Percentiles rank a stretch among this genome's conserved stretches.
Evolutionary conservation across 2,113 vertebrate genomes (phyloP).

Genomic region (Perca schrenkii): DNA sequence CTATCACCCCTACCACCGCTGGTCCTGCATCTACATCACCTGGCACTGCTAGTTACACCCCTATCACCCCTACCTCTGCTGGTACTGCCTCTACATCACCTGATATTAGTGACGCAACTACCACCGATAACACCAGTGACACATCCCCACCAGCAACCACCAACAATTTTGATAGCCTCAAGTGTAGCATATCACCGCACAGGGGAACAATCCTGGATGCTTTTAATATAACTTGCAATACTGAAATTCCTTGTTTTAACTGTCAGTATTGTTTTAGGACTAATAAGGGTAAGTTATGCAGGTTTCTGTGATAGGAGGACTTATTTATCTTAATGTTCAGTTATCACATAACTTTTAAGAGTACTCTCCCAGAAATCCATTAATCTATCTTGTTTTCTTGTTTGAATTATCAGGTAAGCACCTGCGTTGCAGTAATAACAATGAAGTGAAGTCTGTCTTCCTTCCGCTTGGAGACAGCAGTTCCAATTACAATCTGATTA

Average conservation of each 20-base stretch:
- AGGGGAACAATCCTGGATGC: slow-evolving; percentile 83
- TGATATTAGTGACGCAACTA: neutral
- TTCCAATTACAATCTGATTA: slow-evolving; percentile 74
- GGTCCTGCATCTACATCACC: neutral
- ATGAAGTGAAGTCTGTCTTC: slow-evolving; percentile 80
- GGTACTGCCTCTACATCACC: too few relatives aligned
- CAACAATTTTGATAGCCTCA: slow-evolving; percentile 43
- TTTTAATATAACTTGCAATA: slow-evolving; percentile 85
- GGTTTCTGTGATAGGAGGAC: neutral
- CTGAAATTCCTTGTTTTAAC: slow-evolving; percentile 17
- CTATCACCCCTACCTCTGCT: neutral
- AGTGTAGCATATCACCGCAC: slow-evolving; percentile 80
- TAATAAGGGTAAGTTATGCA: slow-evolving; percentile 59
- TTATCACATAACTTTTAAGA: neutral
- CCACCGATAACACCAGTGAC: slow-evolving; percentile 32
- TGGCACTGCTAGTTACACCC: neutral
- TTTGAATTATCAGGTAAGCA: slow-evolving; percentile 78
- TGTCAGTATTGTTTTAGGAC: slow-evolving; percentile 88
- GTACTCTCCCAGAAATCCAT: neutral
- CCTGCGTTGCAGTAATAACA: slow-evolving; percentile 84
- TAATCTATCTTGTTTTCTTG: neutral
- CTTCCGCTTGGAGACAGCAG: slow-evolving; percentile 87
- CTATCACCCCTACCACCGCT: neutral
- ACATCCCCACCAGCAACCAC: neutral
- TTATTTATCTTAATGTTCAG: neutral